Evolutionary conservation across 2,888 invertebrate species (phyloP).

Genomic region (Lycaena phlaeas): DNA sequence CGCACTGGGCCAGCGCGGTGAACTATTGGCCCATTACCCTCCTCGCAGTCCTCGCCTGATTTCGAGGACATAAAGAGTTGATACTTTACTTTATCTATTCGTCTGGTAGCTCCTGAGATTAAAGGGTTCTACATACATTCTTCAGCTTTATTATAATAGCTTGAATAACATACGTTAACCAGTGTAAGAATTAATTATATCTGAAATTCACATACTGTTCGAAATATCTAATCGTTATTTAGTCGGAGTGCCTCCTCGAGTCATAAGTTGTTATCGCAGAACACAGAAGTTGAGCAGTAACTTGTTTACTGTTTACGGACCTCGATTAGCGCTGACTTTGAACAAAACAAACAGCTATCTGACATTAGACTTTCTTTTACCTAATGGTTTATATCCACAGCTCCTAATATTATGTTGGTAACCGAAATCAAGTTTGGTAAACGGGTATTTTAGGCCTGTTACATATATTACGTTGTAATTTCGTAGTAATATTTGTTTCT

Average conservation of each 20-base stretch:
- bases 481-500: too few species aligned
- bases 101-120: too few species aligned
- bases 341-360: not conserved
- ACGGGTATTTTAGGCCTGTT: not conserved
- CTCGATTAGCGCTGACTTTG: slow-evolving; percentile 1
- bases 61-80: too few species aligned
- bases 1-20: too few species aligned
- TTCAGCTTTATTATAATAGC: too few species aligned
- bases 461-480: too few species aligned
- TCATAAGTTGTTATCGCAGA: not conserved
- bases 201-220: not conserved
- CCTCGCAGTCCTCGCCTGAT: too few species aligned
- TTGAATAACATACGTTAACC: too few species aligned
- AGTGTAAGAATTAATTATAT: too few species aligned
- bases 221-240: not conserved
- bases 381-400: not conserved
- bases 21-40: too few species aligned
- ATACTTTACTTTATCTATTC: too few species aligned
- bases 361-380: not conserved
- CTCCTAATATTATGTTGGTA: not conserved
- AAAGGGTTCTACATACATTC: too few species aligned
- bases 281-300: not conserved
- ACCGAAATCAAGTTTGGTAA: not conserved
- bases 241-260: not conserved
- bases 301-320: not conserved